Base-by-base conservation (phyloP, 1,140 invertebrate genomes). In the Littorina saxatilis region DNA sequence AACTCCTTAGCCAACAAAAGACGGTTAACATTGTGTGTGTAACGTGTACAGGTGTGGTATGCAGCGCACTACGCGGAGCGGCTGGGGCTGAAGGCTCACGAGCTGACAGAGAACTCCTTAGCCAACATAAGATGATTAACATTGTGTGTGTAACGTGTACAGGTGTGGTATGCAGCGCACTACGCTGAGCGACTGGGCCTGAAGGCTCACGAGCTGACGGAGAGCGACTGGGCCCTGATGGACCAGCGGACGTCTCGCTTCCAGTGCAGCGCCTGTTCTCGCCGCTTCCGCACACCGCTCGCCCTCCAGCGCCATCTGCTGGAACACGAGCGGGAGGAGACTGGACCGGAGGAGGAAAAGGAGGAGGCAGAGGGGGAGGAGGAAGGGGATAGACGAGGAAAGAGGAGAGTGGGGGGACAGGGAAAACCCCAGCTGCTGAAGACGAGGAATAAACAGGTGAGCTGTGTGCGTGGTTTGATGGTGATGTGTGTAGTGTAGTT, bases 231-330 rank as follows among this genome's bases (percentile, higher is more conserved):
- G 72, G 37, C 86, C 91, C 88, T 83, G 13, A 72, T 92, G 43
- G 90, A 92, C 82, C 87, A 91, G 77, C 85, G 87, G 85, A 89
- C 91, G 72, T 88, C 84, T 73, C 90, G 89, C 63, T 93, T 90
- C 85, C 88, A 90, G 20, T 95, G 94, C 90, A 95, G 93, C 89
- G 94, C 95, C 87, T 95, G 95, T 88, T 90, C 93, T 47, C 90
- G 93, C 82, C 91, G 91, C 77, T 95, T 95, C 90, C 83, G 86
- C 74, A 93, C 93, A 11, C 92, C 93, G n/a, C 92, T 94, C 78
- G 77, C 82, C 7, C 63, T 84, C n/a, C 93, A 95, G 86, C 93
- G 93, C 70, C 94, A 95, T 89, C 89, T 94, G 39, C 93, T 93
- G 66, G 87, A 91, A 29, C 94, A 95, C 87, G 94, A 95, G 81